Evolutionary conservation across 2,113 vertebrate genomes (phyloP), one percentile per base, ranked within the genome.

Genomic region (Athene noctua): DNA sequence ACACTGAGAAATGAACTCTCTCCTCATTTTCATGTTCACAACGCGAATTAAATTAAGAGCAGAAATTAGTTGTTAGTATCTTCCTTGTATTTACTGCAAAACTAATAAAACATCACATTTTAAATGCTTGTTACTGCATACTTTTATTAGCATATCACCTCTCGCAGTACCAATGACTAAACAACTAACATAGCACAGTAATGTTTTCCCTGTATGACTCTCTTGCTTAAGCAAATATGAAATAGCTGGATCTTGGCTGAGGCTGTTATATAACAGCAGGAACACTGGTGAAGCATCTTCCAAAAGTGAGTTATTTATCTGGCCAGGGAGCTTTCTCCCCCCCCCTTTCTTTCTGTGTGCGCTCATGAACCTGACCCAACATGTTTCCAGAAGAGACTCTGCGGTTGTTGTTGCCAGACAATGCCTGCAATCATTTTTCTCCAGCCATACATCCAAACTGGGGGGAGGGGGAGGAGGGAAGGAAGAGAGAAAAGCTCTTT

Each of bases 321-420:
- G 95, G 96, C 95, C 80, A 88, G 91, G 80, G 90, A 92, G 92
- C 46, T 40, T 59, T 16, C 8, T 1, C 27, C 0, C 44, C 44
- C 17, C 17, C 44, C 80, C 58, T 90, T 49, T 58, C 72, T 90
- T 63, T 94, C 90, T 78, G 55, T 25, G 65, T 0, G 11, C 34
- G 46, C 94, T 96, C 94, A 52, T 94, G 95, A 98, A 96, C 97
- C 96, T 97, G 97, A 97, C 96, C 95, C 94, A 96, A 96, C 96
- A 96, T 95, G 97, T 97, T 96, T 97, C 96, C 91, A 96, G 97
- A 97, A 87, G 88, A 93, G 93, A 34, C 86, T 92, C 81, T 84
- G 71, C 2, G 65, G 91, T 90, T 95, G 91, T 80, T 97, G 92
- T 86, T 97, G 95, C 94, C 96, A 97, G 95, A 97, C 96, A 96